A percentile compares a stretch with the other conserved stretches of the same genome.
Conservation (phyloP, 1,140 invertebrate species). For the Rhopalosiphum padi region DNA sequence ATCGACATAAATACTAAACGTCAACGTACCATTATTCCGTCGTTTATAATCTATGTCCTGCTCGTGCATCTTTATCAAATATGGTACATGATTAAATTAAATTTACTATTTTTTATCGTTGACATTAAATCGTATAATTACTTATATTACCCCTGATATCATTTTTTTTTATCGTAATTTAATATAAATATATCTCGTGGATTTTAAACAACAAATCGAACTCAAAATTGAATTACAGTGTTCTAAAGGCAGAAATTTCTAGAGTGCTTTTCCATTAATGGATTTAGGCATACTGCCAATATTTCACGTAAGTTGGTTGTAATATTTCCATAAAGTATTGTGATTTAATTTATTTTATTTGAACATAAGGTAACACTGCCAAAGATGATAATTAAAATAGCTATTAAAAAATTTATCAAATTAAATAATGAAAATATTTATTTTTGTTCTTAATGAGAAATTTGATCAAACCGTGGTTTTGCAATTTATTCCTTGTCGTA, state of each 20-base stretch:
- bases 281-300: slow-evolving; percentile 15
- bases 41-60: no score
- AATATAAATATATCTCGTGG: background rate
- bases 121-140: background rate
- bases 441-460: background rate
- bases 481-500: background rate
- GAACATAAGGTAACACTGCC: background rate
- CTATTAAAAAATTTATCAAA: background rate
- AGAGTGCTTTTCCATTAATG: slow-evolving; percentile 38
- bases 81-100: background rate
- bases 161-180: background rate
- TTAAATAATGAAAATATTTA: background rate
- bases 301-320: background rate
- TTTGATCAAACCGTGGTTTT: background rate
- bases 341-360: background rate
- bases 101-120: background rate
- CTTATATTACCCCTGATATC: background rate
- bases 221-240: slow-evolving; percentile 21
- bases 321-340: background rate
- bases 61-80: background rate
- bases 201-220: slow-evolving; percentile 32
- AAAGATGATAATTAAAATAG: background rate
- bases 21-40: background rate
- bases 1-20: background rate
- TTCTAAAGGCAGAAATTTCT: slow-evolving; percentile 5